phyloP scores from a whole-genome alignment of 1,140 invertebrate species.

The Periplaneta americana region DNA sequence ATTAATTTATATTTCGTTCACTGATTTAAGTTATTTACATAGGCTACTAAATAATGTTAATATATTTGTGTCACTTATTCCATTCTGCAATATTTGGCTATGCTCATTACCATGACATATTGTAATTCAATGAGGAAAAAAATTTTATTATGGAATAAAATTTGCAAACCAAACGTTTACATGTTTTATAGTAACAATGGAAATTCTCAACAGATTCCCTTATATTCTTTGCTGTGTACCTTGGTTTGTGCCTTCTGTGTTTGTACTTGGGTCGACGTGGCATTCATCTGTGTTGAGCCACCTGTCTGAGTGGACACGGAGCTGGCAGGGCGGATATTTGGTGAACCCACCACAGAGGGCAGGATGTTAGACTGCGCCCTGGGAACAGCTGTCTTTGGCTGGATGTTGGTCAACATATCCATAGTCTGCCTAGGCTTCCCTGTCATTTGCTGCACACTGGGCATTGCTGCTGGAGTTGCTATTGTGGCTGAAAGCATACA shows the following conservation, averaged over 20 bases:
- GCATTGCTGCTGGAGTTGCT: slow-evolving; percentile 26
- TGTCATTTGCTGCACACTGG: slow-evolving; percentile 16
- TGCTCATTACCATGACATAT: no score
- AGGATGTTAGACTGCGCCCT: slow-evolving; percentile 55
- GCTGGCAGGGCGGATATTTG: slow-evolving; percentile 62
- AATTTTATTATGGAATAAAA: no score
- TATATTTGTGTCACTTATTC: no score
- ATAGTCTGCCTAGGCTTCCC: slow-evolving; percentile 23
- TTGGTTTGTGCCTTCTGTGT: slow-evolving; percentile 23
- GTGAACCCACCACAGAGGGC: slow-evolving; percentile 48
- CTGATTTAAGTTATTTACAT: no score
- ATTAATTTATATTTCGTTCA: no score
- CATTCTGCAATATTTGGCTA: no score
- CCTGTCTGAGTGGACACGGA: slow-evolving; percentile 74
- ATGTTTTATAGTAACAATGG: no score
- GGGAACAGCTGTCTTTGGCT: slow-evolving; percentile 24
- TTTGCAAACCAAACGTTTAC: no score
- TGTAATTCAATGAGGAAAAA: no score
- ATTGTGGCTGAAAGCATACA: slow-evolving; percentile 31
- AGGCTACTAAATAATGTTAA: no score
- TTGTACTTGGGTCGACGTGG: slow-evolving; percentile 24
- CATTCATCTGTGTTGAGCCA: slow-evolving; percentile 40
- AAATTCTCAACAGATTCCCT: no score
- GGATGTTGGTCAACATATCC: slow-evolving; percentile 26
- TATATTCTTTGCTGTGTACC: no score